phyloP scores from a whole-genome alignment of 2,797 vertebrate genomes.

The Pteropus rufus region DNA sequence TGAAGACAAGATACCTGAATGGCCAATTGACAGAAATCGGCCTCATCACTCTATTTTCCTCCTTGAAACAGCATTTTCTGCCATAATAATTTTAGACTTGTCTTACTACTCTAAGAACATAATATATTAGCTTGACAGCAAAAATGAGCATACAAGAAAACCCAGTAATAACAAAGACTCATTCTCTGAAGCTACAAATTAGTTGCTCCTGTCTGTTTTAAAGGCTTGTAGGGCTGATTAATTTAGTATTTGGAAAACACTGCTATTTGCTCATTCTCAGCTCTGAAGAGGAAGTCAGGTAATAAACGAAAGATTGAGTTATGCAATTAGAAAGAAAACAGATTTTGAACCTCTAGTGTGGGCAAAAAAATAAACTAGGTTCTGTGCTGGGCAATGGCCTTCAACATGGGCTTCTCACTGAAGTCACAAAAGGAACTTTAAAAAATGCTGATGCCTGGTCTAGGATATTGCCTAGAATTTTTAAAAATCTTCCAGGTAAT shows the following conservation, averaged over 20 bases:
- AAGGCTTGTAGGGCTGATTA: constrained; percentile 5
- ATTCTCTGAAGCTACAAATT: constrained; percentile 39
- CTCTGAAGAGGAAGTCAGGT: not conserved
- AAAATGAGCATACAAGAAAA: not conserved
- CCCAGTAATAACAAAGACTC: not conserved
- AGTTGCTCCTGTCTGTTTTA: constrained; percentile 24
- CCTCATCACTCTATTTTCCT: not conserved
- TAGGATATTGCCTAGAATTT: not conserved
- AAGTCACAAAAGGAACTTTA: not conserved
- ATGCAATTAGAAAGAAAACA: not conserved
- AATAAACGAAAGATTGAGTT: not conserved
- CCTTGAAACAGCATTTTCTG: not conserved
- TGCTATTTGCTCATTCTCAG: not conserved
- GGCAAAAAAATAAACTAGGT: not conserved
- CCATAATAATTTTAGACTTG: not conserved
- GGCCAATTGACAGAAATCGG: not conserved
- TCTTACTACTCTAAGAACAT: not conserved
- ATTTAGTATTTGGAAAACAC: constrained; percentile 39
- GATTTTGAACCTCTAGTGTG: not conserved
- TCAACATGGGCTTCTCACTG: not conserved
- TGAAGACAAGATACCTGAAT: not conserved
- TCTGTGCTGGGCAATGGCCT: not conserved
- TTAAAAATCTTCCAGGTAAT: not conserved
- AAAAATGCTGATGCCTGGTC: not conserved
- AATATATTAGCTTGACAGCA: constrained; percentile 19